phyloP scores from a whole-genome alignment of 2,113 vertebrate genomes.

The Hiodon alosoides region DNA sequence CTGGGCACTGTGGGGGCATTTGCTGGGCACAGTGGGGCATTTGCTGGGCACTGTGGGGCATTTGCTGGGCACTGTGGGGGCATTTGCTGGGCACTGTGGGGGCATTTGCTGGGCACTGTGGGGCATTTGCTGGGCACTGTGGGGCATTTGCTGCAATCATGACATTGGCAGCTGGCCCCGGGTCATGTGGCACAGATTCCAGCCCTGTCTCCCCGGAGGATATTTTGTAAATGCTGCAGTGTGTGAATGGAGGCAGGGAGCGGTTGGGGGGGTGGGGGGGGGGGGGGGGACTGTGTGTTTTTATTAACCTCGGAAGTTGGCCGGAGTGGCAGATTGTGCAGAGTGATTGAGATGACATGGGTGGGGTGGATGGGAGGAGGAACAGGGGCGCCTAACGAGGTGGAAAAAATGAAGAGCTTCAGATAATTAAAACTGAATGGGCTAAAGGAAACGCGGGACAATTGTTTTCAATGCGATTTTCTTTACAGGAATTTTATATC shows the following conservation, averaged over 20 bases:
- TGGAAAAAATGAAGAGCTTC: neutral
- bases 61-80: constrained; percentile 34
- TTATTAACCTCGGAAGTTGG: constrained; percentile 9
- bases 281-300: constrained; percentile 11
- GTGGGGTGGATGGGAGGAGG: neutral
- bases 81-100: constrained; percentile 6
- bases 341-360: neutral
- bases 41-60: constrained; percentile 18
- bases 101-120: constrained; percentile 30
- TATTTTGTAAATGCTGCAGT: neutral
- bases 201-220: neutral
- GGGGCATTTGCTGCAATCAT: constrained; percentile 44
- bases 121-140: neutral
- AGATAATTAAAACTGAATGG: neutral
- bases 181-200: constrained; percentile 32
- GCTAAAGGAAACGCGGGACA: no score
- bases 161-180: constrained; percentile 51
- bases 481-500: no score
- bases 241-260: constrained; percentile 4
- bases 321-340: neutral
- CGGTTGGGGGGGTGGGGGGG: no score
- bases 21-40: constrained; percentile 2
- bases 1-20: no score
- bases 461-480: no score
- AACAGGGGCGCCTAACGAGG: neutral